Evolutionary conservation across 1,140 invertebrate species (phyloP), one percentile per base, ranked within the genome.

Genomic region (Holcopasites calliopsidis): DNA sequence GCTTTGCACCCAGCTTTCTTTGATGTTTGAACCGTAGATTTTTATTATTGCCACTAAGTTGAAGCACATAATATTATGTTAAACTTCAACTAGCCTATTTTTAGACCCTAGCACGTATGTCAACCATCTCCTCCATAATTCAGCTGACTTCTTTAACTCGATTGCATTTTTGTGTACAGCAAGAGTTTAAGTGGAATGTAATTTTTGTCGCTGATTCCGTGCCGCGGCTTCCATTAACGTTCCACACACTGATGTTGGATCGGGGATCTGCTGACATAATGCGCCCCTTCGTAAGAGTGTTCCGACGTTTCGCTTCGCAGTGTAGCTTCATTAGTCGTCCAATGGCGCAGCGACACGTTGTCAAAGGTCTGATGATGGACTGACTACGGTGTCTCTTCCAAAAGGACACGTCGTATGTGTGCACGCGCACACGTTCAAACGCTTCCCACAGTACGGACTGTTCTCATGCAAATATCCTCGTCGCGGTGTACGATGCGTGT

Each of bases 391-490:
- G 33, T 38, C 57, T 38, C 57, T 38, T 60, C 57, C 57, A 60
- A 38, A 60, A 60, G 5, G 13, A 23, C 33, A 58, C 31, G 16
- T n/a, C n/a, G n/a, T n/a, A n/a, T n/a, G n/a, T n/a, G n/a, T n/a
- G n/a, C n/a, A n/a, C n/a, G n/a, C n/a, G 28, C 31, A 31, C 31
- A 55, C n/a, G 23, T 60, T 60, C 57, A 16, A 13, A 38, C 33
- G 57, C 57, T 23, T 16, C 13, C 10, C 57, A 6, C 13, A 10
- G n/a, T 60, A 60, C 16, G 11, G 23, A 23, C 57, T 23, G 57
- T 60, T 60, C 57, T 60, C 33, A 23, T 60, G 57, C 33, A 60
- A 60, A 60, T 60, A 60, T 35, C 21, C 31, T 16, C 6, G 21
- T 38, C 23, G 31, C 33, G 18, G 23, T 60, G 13, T 23, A 38